Evolutionary conservation across 2,113 vertebrate genomes (phyloP), one percentile per base, ranked within the genome.

Genomic region (Mormoops blainvillei): DNA sequence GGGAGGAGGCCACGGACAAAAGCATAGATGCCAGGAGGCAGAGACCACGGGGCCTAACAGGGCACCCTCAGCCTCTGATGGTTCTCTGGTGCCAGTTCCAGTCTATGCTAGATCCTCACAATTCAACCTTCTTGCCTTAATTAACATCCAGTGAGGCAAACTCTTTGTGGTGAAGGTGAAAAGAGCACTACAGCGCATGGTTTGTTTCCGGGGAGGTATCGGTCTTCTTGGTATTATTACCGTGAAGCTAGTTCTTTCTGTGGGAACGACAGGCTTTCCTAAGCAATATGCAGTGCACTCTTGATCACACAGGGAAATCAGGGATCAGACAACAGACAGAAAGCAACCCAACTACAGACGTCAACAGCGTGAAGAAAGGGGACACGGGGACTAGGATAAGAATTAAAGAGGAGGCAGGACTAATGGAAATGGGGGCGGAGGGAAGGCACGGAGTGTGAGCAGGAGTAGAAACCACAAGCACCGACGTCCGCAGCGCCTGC

Each of bases 171-270:
- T 43, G 45, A 87, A 76, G 43, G 48, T 38, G 24, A 36, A 92
- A 70, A 74, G 50, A 38, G 16, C 20, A 18, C 71, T 33, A 43
- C 33, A 12, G 5, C 5, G 31, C 80, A n/a, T 26, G 20, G 26
- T 76, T 89, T 87, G 92, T 61, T 96, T 96, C 74, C 81, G 45
- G 58, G 70, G 76, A 87, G 41, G 33, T 8, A 61, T 54, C 24
- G 18, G 48, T 92, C 92, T 81, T 95, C 80, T 31, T 26, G 26
- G 58, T n/a, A 52, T 31, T 54, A 71, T 33, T n/a, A n/a, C n/a
- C 7, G 0, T 9, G 15, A 74, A 67, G 71, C 48, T 68, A 80
- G 36, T 36, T 68, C 43, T 74, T 76, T 70, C 88, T 63, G n/a
- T 61, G 70, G 20, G 91, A n/a, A 45, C 31, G 54, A 73, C 24